Evolutionary conservation across 2,888 invertebrate species (phyloP).

Genomic region (Noctua comes): DNA sequence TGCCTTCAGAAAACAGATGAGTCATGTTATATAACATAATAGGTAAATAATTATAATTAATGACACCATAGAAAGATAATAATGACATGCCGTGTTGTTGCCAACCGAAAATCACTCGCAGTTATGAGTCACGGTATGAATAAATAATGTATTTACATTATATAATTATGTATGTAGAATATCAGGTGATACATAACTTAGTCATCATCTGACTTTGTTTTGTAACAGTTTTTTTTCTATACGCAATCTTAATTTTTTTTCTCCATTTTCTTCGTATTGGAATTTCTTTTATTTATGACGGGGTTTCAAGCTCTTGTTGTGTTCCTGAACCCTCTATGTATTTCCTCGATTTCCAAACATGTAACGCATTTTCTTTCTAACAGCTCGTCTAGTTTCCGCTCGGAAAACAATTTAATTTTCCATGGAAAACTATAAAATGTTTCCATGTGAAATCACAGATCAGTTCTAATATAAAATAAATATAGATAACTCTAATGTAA

Average conservation of each 20-base stretch:
- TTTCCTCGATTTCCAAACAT: neutral
- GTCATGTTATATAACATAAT: conserved; percentile 13
- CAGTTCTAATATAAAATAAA: conserved; percentile 1
- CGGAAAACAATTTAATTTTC: neutral
- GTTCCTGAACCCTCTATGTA: neutral
- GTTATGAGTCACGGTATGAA: conserved; percentile 19
- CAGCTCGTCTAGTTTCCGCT: too few species aligned
- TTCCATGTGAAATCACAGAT: neutral
- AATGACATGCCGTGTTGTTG: conserved; percentile 15
- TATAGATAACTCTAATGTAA: neutral
- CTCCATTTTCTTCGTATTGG: neutral
- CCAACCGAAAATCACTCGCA: conserved; percentile 8
- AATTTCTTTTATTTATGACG: neutral
- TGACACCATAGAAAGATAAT: conserved; percentile 27
- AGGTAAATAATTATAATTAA: conserved; percentile 40
- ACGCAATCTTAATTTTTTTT: neutral
- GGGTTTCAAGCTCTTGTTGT: neutral
- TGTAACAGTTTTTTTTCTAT: neutral
- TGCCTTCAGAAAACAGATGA: conserved; percentile 1
- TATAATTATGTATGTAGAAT: conserved; percentile 28
- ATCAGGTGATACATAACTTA: conserved; percentile 18
- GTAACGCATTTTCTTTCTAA: neutral
- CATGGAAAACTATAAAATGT: neutral
- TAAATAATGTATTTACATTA: conserved; percentile 20
- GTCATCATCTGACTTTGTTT: conserved; percentile 21